Conservation (phyloP, 2,797 vertebrate genomes). For the Melanotaenia pygmaea region DNA sequence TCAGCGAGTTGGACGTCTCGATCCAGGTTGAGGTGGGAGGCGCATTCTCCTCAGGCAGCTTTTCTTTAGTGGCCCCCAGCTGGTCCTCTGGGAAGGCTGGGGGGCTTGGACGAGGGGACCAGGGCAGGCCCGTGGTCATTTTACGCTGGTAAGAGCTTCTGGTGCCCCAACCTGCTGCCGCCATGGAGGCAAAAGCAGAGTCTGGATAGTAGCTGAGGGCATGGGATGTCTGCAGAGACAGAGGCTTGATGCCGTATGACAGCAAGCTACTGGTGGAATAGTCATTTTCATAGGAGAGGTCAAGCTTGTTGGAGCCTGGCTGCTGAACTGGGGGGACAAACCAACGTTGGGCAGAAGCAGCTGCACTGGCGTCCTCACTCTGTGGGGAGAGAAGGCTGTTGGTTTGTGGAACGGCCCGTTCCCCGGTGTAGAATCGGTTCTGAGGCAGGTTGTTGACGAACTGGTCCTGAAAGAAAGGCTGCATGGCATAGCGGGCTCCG, state of each 20-base stretch:
- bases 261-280: constrained; percentile 93
- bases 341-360: constrained; percentile 92
- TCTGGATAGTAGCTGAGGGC: constrained; percentile 96
- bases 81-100: constrained; percentile 92
- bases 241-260: constrained; percentile 94
- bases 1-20: constrained; percentile 93
- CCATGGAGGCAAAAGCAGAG: constrained; percentile 93
- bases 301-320: constrained; percentile 90
- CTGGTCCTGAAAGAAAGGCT: constrained; percentile 98
- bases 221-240: constrained; percentile 95
- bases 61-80: constrained; percentile 89
- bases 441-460: constrained; percentile 98
- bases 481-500: constrained; percentile 93
- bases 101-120: constrained; percentile 94
- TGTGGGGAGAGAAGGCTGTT: constrained; percentile 94
- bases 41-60: constrained; percentile 91
- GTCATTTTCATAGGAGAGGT: constrained; percentile 93
- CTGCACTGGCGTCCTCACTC: constrained; percentile 88
- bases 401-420: constrained; percentile 94
- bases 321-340: constrained; percentile 95
- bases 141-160: constrained; percentile 95
- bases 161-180: constrained; percentile 88
- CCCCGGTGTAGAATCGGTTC: constrained; percentile 93
- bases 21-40: constrained; percentile 87
- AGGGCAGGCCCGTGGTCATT: constrained; percentile 92